Percentiles rank a stretch among this genome's conserved stretches.
These are phyloP conservation scores for Catocala sponsa DNA, from an alignment of 2,888 invertebrate genomes.

Conservation along the genomic window DNA sequence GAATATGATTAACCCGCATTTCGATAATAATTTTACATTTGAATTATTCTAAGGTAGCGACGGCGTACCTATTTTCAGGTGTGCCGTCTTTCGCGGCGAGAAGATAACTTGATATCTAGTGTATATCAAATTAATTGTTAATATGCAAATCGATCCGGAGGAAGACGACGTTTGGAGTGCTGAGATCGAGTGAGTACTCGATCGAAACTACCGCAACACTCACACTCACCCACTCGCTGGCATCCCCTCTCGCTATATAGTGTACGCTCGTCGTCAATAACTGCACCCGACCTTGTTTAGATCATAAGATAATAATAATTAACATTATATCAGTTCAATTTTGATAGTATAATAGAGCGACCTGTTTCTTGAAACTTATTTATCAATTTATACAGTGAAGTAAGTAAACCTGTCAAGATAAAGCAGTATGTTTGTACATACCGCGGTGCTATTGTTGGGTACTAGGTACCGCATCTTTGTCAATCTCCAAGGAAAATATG, in stretches of 20 bases:
- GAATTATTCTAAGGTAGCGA: slow-evolving; percentile 19
- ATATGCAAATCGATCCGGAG: slow-evolving; percentile 56
- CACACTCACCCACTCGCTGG: slow-evolving; percentile 49
- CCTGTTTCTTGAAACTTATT: slow-evolving; percentile 76
- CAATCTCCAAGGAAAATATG: slow-evolving; percentile 44
- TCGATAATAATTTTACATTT: neutral
- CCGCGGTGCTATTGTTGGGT: slow-evolving; percentile 69
- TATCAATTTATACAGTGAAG: slow-evolving; percentile 65
- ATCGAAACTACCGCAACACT: slow-evolving; percentile 31
- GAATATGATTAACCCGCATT: neutral
- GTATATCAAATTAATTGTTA: slow-evolving; percentile 31
- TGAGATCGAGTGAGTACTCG: slow-evolving; percentile 73
- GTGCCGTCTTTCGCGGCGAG: slow-evolving; percentile 25
- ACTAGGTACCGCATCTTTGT: slow-evolving; percentile 56
- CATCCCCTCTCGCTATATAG: slow-evolving; percentile 28
- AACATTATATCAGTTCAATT: slow-evolving; percentile 62
- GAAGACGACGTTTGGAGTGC: slow-evolving; percentile 70
- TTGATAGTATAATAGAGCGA: slow-evolving; percentile 68
- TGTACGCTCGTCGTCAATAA: slow-evolving; percentile 27
- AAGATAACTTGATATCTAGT: slow-evolving; percentile 25
- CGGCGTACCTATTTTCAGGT: slow-evolving; percentile 41
- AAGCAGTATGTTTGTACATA: slow-evolving; percentile 72
- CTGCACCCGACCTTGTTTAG: slow-evolving; percentile 28
- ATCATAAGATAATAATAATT: slow-evolving; percentile 43
- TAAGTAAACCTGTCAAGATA: slow-evolving; percentile 85